Conservation (phyloP, 2,888 invertebrate species). For the Drosophila pseudotakahashii region DNA sequence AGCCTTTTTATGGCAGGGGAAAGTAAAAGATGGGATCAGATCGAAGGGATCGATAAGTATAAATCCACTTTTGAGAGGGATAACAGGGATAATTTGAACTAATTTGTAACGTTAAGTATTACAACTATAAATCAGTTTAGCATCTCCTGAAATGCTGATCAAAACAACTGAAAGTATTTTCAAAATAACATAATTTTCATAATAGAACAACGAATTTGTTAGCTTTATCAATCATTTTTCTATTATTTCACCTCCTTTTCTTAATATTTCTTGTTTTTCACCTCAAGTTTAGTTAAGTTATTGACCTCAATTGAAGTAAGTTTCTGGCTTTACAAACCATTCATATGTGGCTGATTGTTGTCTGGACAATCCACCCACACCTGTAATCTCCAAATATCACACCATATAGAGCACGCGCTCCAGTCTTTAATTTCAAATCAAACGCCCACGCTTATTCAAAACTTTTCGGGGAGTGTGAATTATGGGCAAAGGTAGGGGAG, state of each 20-base stretch:
- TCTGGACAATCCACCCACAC: constrained; percentile 22
- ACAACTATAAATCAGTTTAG: neutral
- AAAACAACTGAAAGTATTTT: too few relatives aligned
- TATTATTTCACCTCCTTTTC: too few relatives aligned
- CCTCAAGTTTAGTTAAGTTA: too few relatives aligned
- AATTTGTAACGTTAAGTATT: constrained; percentile 9
- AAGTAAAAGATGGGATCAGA: neutral
- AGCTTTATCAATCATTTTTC: too few relatives aligned
- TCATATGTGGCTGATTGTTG: too few relatives aligned
- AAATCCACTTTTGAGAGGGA: constrained; percentile 29
- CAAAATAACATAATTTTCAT: neutral
- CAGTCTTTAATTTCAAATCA: constrained; percentile 14
- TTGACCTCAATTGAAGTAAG: neutral
- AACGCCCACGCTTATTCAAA: constrained; percentile 36
- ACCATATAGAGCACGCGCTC: constrained; percentile 31
- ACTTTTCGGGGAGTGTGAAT: constrained; percentile 19
- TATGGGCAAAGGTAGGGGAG: neutral
- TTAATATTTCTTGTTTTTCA: too few relatives aligned
- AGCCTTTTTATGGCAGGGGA: neutral
- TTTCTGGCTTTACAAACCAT: neutral
- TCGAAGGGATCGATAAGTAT: constrained; percentile 3
- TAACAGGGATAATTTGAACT: constrained; percentile 34
- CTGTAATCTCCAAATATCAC: constrained; percentile 30
- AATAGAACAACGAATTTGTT: too few relatives aligned
- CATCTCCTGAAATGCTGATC: too few relatives aligned